These are phyloP conservation scores for Meda fulgida DNA, from an alignment of 2,797 vertebrate species.

Conservation along the genomic window DNA sequence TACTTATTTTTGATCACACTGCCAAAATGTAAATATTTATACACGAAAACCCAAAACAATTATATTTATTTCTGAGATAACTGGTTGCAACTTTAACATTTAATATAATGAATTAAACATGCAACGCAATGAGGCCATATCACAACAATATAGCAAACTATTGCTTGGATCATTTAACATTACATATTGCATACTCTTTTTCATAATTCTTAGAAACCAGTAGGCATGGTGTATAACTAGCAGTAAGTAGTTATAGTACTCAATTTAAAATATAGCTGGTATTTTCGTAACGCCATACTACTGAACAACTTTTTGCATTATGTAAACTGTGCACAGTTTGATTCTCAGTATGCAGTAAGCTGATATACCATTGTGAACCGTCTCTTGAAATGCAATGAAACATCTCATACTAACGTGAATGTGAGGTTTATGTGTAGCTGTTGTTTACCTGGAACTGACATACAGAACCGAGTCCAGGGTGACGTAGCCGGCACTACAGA, in stretches of 20 bases:
- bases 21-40: not conserved
- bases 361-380: not conserved
- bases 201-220: not conserved
- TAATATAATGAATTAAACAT: too few relatives aligned
- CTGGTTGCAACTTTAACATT: not conserved
- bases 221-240: not conserved
- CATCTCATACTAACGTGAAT: not conserved
- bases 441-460: slow-evolving; percentile 55
- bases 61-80: not conserved
- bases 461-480: slow-evolving; percentile 79
- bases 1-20: not conserved
- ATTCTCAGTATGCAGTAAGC: not conserved
- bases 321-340: not conserved
- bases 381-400: not conserved
- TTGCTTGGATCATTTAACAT: not conserved
- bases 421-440: not conserved
- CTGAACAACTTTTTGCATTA: not conserved
- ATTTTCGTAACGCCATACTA: not conserved
- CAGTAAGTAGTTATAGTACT: not conserved
- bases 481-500: slow-evolving; percentile 85
- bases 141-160: not conserved
- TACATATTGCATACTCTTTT: not conserved
- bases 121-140: not conserved
- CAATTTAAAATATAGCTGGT: not conserved
- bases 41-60: too few relatives aligned